Percentiles rank a stretch among this genome's conserved stretches.
Evolutionary conservation across 2,888 invertebrate genomes (phyloP).

Genomic region (Napeogenes inachia): DNA sequence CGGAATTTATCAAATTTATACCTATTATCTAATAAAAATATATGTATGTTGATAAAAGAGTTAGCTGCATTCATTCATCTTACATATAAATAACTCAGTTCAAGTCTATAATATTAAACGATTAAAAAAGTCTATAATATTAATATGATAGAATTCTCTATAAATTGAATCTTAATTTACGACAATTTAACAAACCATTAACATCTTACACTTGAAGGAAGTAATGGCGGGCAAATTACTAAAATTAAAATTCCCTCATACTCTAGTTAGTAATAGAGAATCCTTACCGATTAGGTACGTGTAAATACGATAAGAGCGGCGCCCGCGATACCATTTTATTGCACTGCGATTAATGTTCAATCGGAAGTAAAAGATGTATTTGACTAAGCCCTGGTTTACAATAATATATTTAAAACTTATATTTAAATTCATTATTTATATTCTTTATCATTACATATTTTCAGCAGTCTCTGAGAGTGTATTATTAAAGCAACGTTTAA

Average conservation of each 20-base stretch:
- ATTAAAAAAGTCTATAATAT: too few species aligned
- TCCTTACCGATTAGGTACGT: slow-evolving; percentile 13
- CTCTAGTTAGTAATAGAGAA: background rate
- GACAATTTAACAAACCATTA: too few species aligned
- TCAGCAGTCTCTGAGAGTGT: background rate
- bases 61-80: too few species aligned
- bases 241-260: background rate
- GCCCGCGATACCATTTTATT: slow-evolving; percentile 25
- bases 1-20: too few species aligned
- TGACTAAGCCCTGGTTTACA: background rate
- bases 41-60: too few species aligned
- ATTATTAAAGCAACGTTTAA: background rate
- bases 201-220: too few species aligned
- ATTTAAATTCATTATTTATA: background rate
- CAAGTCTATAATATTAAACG: too few species aligned
- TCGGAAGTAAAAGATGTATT: slow-evolving; percentile 1
- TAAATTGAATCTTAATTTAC: too few species aligned
- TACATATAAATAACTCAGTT: too few species aligned
- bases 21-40: too few species aligned
- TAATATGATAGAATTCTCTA: too few species aligned
- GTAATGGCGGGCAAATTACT: background rate
- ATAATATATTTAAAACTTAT: background rate
- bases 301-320: slow-evolving; percentile 23
- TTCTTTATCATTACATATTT: background rate
- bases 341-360: background rate